These are phyloP conservation scores for Julus scanicus DNA, from an alignment of 2,888 invertebrate species.

Conservation along the genomic window DNA sequence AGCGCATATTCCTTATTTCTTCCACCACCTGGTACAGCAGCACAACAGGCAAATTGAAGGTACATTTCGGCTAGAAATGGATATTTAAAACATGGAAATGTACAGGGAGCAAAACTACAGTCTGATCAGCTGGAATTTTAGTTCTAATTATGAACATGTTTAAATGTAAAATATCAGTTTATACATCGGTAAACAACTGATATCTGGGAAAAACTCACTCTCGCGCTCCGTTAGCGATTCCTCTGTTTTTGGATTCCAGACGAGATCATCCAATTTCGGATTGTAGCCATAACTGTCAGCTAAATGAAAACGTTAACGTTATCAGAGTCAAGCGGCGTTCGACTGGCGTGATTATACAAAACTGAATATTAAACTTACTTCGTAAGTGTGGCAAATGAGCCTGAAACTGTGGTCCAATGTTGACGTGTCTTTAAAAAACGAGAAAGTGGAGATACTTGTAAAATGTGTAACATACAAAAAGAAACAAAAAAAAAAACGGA, in stretches of 20 bases:
- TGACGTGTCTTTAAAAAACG: conserved; percentile 74
- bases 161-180: too few relatives aligned
- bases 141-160: too few relatives aligned
- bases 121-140: too few relatives aligned
- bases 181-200: background rate
- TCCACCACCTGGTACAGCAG: conserved; percentile 92
- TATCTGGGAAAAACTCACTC: conserved; percentile 71
- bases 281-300: conserved; percentile 61
- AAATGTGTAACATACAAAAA: background rate
- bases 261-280: conserved; percentile 66
- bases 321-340: background rate
- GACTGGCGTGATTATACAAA: background rate
- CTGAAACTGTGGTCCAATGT: conserved; percentile 88
- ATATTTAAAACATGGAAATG: conserved; percentile 54
- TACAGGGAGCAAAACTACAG: background rate
- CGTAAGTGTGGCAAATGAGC: conserved; percentile 77
- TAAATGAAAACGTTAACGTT: conserved; percentile 57
- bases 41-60: conserved; percentile 94
- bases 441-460: background rate
- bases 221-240: conserved; percentile 78
- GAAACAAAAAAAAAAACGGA: conserved; percentile 56
- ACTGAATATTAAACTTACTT: conserved; percentile 61
- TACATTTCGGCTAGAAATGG: conserved; percentile 82
- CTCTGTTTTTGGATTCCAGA: conserved; percentile 88
- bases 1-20: conserved; percentile 93